Percentiles rank a stretch among this genome's conserved stretches.
Evolutionary conservation across 1,140 invertebrate species (phyloP).

Genomic region (Brachionus asplanchnoidis): DNA sequence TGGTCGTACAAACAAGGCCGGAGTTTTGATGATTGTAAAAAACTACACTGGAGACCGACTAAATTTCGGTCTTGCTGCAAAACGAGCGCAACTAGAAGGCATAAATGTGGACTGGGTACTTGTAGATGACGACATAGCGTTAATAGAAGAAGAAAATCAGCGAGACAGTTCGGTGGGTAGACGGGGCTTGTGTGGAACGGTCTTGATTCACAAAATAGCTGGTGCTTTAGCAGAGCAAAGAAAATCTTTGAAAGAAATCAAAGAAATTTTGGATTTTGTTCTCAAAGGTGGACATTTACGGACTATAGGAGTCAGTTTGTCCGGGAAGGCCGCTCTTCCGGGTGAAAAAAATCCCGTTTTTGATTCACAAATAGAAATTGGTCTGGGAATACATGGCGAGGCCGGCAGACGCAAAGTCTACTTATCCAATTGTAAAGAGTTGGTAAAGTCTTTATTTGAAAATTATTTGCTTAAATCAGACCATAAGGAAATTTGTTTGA

Average conservation of each 20-base stretch:
- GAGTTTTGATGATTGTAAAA: slow-evolving; percentile 58
- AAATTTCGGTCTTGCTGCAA: slow-evolving; percentile 76
- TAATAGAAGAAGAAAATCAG: slow-evolving; percentile 56
- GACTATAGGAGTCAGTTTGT: slow-evolving; percentile 69
- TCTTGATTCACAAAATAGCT: slow-evolving; percentile 66
- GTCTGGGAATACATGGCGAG: slow-evolving; percentile 76
- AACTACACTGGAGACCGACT: slow-evolving; percentile 83
- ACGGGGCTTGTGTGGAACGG: slow-evolving; percentile 69
- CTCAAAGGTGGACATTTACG: slow-evolving; percentile 57
- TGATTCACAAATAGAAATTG: slow-evolving; percentile 70
- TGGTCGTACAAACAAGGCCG: slow-evolving; percentile 49
- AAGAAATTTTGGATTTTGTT: slow-evolving; percentile 44
- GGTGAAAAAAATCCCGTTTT: slow-evolving; percentile 62
- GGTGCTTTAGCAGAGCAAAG: slow-evolving; percentile 68
- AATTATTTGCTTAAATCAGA: slow-evolving; percentile 24
- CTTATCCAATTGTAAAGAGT: slow-evolving; percentile 55
- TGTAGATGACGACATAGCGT: slow-evolving; percentile 70
- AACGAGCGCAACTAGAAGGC: slow-evolving; percentile 65
- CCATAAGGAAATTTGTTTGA: slow-evolving; percentile 59
- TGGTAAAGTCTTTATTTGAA: slow-evolving; percentile 57
- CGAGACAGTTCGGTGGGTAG: slow-evolving; percentile 60
- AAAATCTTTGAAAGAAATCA: slow-evolving; percentile 60
- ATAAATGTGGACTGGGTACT: slow-evolving; percentile 66
- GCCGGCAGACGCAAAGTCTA: slow-evolving; percentile 67
- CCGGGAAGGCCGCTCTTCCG: slow-evolving; percentile 67